phyloP scores from a whole-genome alignment of 2,888 invertebrate species.

The Homarus gammarus region DNA sequence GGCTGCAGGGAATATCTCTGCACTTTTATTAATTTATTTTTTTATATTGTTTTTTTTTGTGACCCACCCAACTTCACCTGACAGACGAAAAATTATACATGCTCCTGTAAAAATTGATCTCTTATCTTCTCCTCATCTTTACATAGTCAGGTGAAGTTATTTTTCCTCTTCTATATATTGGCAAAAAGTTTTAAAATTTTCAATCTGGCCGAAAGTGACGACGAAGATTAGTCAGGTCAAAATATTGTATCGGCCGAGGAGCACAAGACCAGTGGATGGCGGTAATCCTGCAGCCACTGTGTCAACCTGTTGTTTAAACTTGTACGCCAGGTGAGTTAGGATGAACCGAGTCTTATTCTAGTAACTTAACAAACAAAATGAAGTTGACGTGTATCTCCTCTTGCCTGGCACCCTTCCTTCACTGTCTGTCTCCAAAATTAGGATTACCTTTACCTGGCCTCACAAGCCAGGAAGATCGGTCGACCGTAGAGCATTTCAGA shows the following conservation, averaged over 20 bases:
- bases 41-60: no score
- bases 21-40: no score
- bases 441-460: slow-evolving; percentile 34
- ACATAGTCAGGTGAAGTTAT: slow-evolving; percentile 40
- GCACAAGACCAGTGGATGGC: background rate
- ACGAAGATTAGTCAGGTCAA: background rate
- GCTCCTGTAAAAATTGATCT: slow-evolving; percentile 21
- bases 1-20: no score
- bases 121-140: slow-evolving; percentile 34
- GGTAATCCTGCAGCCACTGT: slow-evolving; percentile 23
- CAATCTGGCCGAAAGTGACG: no score
- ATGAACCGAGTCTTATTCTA: background rate
- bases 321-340: background rate
- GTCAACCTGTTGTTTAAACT: background rate
- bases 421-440: slow-evolving; percentile 43
- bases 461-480: background rate
- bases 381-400: slow-evolving; percentile 10
- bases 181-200: background rate
- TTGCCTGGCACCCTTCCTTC: slow-evolving; percentile 24
- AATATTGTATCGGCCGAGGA: slow-evolving; percentile 6
- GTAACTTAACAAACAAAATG: slow-evolving; percentile 16
- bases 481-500: background rate
- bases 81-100: background rate
- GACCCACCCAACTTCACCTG: slow-evolving; percentile 66
- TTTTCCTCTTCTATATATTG: slow-evolving; percentile 35